Percentiles rank a stretch among this genome's conserved stretches.
phyloP scores from a whole-genome alignment of 2,797 vertebrate genomes.

The Chelonia mydas region DNA sequence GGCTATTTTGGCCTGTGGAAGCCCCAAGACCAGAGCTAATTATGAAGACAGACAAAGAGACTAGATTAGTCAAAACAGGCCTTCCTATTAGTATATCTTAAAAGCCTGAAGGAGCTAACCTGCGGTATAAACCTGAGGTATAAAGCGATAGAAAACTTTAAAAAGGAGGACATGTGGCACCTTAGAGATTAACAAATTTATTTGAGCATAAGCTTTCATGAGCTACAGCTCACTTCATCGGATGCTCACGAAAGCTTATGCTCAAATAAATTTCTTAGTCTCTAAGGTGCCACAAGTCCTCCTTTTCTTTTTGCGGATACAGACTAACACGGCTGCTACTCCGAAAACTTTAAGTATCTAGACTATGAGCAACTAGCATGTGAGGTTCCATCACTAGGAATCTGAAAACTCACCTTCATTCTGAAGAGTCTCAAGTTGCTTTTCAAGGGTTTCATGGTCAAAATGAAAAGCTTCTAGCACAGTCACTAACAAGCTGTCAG shows the following conservation, averaged over 20 bases:
- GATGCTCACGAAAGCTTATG: no score
- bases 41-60: neutral
- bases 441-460: constrained; percentile 90
- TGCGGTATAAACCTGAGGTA: neutral
- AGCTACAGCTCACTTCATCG: no score
- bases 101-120: neutral
- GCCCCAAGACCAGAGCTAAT: neutral
- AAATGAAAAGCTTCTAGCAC: constrained; percentile 97
- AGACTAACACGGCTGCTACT: no score
- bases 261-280: no score
- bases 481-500: constrained; percentile 89
- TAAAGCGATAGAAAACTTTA: neutral
- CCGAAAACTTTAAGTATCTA: neutral
- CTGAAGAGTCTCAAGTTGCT: constrained; percentile 87
- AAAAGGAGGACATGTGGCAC: no score
- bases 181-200: no score
- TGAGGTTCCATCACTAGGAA: neutral
- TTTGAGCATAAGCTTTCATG: no score
- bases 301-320: no score
- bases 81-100: neutral
- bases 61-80: neutral
- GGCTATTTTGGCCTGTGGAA: neutral
- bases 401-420: constrained; percentile 82
- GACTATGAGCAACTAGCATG: neutral
- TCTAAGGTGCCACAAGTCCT: no score